Evolutionary conservation across 2,797 vertebrate species (phyloP).

Genomic region (Siniperca obscura): DNA sequence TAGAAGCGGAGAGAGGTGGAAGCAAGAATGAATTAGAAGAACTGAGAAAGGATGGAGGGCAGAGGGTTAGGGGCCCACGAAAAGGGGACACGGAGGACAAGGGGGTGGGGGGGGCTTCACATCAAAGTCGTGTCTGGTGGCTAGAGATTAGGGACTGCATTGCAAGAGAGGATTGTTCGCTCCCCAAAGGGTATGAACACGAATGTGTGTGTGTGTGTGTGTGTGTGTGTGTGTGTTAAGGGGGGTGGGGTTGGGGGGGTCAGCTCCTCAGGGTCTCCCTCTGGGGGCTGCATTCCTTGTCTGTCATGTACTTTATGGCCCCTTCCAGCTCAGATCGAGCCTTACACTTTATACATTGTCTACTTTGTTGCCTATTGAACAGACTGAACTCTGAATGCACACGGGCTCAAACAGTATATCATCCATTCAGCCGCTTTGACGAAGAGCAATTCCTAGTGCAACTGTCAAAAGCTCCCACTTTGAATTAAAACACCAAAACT

Average conservation of each 20-base stretch:
- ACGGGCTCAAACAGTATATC: neutral
- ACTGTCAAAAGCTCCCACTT: neutral
- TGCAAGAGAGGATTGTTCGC: constrained; percentile 77
- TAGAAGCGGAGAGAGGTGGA: constrained; percentile 28
- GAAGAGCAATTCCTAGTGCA: too few species aligned
- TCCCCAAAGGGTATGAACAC: constrained; percentile 45
- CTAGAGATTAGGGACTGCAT: constrained; percentile 77
- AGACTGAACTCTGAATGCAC: neutral
- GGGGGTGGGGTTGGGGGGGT: too few species aligned
- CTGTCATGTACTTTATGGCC: constrained; percentile 76
- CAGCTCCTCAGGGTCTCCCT: constrained; percentile 59
- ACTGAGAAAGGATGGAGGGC: constrained; percentile 53
- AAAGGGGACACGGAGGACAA: constrained; percentile 50
- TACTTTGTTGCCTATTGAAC: constrained; percentile 37
- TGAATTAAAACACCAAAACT: neutral
- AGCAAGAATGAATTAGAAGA: constrained; percentile 43
- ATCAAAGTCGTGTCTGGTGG: constrained; percentile 79
- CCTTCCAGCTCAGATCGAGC: constrained; percentile 55
- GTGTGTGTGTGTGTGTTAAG: constrained; percentile 27
- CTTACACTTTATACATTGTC: constrained; percentile 54
- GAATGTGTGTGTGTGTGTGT: constrained; percentile 30
- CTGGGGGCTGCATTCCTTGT: constrained; percentile 76
- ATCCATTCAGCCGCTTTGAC: neutral
- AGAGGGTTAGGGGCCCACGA: constrained; percentile 67
- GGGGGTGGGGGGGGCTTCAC: constrained; percentile 47